A percentile compares a stretch with the other conserved stretches of the same genome.
These are phyloP conservation scores for Chironomus striatipennis DNA, from an alignment of 1,140 invertebrate genomes.

Conservation along the genomic window DNA sequence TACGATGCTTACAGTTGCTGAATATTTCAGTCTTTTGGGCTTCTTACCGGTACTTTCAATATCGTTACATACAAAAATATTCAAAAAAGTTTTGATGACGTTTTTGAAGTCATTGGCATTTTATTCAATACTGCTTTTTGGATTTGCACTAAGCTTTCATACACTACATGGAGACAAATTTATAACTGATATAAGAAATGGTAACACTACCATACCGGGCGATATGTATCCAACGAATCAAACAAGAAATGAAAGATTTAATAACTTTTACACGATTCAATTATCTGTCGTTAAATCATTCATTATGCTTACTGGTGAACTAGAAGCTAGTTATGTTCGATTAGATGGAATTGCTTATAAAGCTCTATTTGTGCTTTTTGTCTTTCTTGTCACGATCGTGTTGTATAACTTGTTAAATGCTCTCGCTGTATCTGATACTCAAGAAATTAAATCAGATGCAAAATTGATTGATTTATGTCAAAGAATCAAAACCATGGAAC, in stretches of 20 bases:
- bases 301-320: conserved; percentile 76
- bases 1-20: conserved; percentile 58
- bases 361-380: conserved; percentile 64
- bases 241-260: conserved; percentile 43
- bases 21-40: conserved; percentile 65
- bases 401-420: conserved; percentile 72
- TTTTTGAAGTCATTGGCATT: conserved; percentile 69
- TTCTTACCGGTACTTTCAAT: conserved; percentile 55
- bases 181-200: background rate
- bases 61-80: conserved; percentile 69
- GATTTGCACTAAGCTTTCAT: conserved; percentile 72
- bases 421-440: conserved; percentile 63
- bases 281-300: conserved; percentile 67
- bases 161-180: conserved; percentile 50
- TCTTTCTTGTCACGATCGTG: conserved; percentile 71
- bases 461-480: conserved; percentile 12
- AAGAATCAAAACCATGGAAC: background rate
- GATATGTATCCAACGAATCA: conserved; percentile 30
- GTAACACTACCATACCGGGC: background rate
- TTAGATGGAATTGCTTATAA: conserved; percentile 53
- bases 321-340: conserved; percentile 63
- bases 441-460: conserved; percentile 16
- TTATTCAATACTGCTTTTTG: conserved; percentile 69
- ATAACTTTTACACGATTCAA: conserved; percentile 54
- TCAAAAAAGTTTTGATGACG: conserved; percentile 64